Percentiles rank a stretch among this genome's conserved stretches.
phyloP scores from a whole-genome alignment of 2,113 vertebrate genomes.

The Gymnogyps californianus region DNA sequence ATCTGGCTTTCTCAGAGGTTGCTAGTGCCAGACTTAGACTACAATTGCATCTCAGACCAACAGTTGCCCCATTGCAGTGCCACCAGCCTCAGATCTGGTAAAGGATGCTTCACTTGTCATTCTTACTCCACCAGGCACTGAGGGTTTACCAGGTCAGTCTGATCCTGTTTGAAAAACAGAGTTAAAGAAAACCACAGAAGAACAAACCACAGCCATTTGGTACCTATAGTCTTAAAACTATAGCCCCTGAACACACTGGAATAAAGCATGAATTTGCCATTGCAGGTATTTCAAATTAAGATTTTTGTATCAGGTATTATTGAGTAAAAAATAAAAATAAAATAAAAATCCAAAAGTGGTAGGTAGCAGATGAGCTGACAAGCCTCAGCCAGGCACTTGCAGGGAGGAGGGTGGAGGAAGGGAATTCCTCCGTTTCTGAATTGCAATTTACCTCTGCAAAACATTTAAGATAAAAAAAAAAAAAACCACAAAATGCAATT shows the following conservation, averaged over 20 bases:
- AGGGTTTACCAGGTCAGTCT: background rate
- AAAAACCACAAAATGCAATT: background rate
- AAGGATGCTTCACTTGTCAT: background rate
- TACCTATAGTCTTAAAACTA: background rate
- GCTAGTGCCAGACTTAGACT: background rate
- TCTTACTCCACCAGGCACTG: background rate
- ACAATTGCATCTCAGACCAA: background rate
- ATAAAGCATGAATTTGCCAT: too few species aligned
- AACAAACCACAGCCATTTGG: background rate
- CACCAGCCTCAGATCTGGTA: background rate
- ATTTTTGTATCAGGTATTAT: background rate
- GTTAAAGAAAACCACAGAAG: background rate
- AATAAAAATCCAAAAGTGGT: background rate
- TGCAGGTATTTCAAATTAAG: background rate
- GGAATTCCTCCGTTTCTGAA: background rate
- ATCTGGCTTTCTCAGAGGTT: background rate
- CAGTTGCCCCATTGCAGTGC: background rate
- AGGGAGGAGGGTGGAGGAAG: accelerated
- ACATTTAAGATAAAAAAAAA: background rate
- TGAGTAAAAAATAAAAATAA: background rate
- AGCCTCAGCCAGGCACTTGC: background rate
- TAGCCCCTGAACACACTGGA: background rate
- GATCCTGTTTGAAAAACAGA: background rate
- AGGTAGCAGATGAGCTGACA: background rate
- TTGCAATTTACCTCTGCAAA: background rate